Evolutionary conservation across 2,113 vertebrate genomes (phyloP), one percentile per base, ranked within the genome.

Genomic region (Eonycteris spelaea): DNA sequence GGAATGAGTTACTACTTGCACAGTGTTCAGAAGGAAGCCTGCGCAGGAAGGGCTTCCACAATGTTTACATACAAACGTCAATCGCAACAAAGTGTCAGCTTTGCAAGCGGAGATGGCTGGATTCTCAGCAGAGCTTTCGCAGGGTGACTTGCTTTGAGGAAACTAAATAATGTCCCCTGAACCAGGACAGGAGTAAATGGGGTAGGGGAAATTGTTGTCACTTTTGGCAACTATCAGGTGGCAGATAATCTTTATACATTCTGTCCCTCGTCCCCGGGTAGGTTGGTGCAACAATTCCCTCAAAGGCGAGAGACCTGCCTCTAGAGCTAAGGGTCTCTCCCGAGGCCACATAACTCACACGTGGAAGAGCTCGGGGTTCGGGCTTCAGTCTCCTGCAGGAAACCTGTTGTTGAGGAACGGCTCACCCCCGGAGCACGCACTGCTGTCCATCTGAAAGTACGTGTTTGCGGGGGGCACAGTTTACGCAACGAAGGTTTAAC

Each of bases 221-320:
- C 19, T 38, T 8, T 6, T 6, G 10, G 43, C 18, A 9, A 5
- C 38, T 6, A 0, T 6, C 2, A 0, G 16, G 7, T 38, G 55
- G 10, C 55, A 2, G 45, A 16, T 35, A 57, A 6, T 11, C 14
- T 13, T 10, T 1, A 5, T 7, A 59, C 18, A 14, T 4, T 5
- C 0, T 0, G 10, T 21, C n/a, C 16, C 57, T 4, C 1, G 0
- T 0, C 3, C 3, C n/a, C 1, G 1, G 0, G 21, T 1, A 2
- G 48, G 5, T 2, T 4, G 11, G 21, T 0, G 10, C 24, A 4
- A 11, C 0, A 1, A 6, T 18, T 3, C 30, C 13, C 9, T 30
- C 24, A 15, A 19, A 45, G 33, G 19, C 1, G 77, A 33, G 67
- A 12, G 48, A 6, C 40, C 53, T 19, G 71, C 12, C 48, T 67